Conservation (phyloP, 2,888 invertebrate species). For the Orthosia gracilis region DNA sequence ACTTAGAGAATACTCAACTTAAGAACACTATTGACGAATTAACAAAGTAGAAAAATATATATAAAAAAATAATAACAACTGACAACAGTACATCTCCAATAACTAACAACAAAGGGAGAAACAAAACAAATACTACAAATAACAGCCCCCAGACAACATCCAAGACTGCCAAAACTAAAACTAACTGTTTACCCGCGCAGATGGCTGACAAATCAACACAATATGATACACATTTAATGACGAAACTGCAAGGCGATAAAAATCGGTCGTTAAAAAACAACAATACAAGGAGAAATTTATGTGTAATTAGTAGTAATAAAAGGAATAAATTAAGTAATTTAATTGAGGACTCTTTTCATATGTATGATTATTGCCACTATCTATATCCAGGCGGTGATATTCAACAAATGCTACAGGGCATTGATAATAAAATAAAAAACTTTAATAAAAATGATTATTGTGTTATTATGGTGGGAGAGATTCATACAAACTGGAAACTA, state of each 20-base stretch:
- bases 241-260: neutral
- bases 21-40: neutral
- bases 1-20: conserved; percentile 9
- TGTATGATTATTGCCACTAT: conserved; percentile 5
- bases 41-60: neutral
- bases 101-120: neutral
- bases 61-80: neutral
- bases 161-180: neutral
- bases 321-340: conserved; percentile 1
- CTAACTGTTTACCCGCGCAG: neutral
- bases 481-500: conserved; percentile 13
- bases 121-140: neutral
- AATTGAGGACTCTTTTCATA: neutral
- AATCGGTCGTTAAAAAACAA: neutral
- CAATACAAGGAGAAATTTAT: neutral
- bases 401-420: conserved; percentile 7
- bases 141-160: conserved; percentile 5
- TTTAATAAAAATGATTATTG: conserved; percentile 5
- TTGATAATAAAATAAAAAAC: conserved; percentile 1
- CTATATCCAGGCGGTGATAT: conserved; percentile 6
- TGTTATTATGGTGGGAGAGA: conserved; percentile 6
- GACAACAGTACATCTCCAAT: conserved; percentile 2
- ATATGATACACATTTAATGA: neutral
- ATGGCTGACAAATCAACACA: conserved; percentile 3
- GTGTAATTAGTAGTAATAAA: conserved; percentile 3